Evolutionary conservation across 2,113 vertebrate genomes (phyloP).

Genomic region (Sander lucioperca): DNA sequence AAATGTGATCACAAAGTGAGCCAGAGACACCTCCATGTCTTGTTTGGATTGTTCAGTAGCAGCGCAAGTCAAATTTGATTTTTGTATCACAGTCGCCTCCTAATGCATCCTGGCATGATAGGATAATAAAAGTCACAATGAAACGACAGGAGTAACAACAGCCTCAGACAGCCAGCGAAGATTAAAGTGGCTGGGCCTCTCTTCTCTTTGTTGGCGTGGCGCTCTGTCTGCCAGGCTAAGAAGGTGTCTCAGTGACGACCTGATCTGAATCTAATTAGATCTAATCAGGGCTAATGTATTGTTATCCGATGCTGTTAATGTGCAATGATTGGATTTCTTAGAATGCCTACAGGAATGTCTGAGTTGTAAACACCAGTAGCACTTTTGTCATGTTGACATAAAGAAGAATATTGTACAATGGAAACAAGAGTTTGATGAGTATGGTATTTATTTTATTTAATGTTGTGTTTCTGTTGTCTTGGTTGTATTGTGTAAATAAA

Average conservation of each 20-base stretch:
- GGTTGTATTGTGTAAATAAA: too few species aligned
- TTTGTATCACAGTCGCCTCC: constrained; percentile 20
- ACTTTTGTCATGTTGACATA: neutral
- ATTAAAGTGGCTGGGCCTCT: constrained; percentile 20
- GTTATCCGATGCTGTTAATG: constrained; percentile 40
- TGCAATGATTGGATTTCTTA: constrained; percentile 54
- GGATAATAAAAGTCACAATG: constrained; percentile 53
- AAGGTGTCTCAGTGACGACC: constrained; percentile 53
- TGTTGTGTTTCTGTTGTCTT: too few species aligned
- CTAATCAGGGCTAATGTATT: constrained; percentile 48
- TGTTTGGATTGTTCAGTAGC: constrained; percentile 26
- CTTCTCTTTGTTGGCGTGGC: neutral
- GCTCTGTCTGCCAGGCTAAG: constrained; percentile 25
- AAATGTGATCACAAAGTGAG: constrained; percentile 47
- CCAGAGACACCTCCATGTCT: constrained; percentile 23
- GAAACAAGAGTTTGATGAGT: neutral
- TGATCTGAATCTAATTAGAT: constrained; percentile 57
- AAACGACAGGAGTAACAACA: constrained; percentile 30
- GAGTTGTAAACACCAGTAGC: neutral
- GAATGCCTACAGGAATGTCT: neutral
- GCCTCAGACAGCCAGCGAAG: constrained; percentile 15
- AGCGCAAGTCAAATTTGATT: constrained; percentile 51
- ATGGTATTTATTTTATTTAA: neutral
- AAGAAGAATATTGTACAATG: neutral
- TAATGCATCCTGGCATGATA: constrained; percentile 54